A percentile compares a stretch with the other conserved stretches of the same genome.
phyloP scores from a whole-genome alignment of 1,140 invertebrate species.

The Melipona quadrifasciata region DNA sequence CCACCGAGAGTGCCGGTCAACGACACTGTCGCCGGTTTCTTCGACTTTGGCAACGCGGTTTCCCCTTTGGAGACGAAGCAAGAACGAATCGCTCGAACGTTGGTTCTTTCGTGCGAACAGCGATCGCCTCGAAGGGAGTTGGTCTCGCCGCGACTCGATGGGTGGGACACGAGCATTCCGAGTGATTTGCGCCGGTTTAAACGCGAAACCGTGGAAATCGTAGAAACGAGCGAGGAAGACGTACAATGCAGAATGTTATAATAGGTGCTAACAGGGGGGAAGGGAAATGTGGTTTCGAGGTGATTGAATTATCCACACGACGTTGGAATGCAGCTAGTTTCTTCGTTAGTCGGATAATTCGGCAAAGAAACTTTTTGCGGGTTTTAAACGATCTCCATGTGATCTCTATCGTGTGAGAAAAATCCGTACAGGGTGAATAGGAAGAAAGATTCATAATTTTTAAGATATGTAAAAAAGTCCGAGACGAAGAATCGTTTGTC shows the following conservation, averaged over 20 bases:
- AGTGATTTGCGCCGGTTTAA: not conserved
- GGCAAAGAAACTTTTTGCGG: not conserved
- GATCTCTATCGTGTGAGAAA: too few species aligned
- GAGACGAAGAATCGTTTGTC: too few species aligned
- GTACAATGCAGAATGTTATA: not conserved
- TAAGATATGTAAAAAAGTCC: too few species aligned
- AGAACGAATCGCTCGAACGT: conserved; percentile 17
- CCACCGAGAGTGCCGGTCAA: conserved; percentile 52
- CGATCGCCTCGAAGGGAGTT: not conserved
- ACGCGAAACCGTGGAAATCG: not conserved
- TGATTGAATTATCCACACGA: not conserved
- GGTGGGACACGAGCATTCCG: not conserved
- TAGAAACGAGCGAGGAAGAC: not conserved
- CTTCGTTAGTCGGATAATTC: not conserved
- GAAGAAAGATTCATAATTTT: too few species aligned
- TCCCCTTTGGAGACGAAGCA: not conserved
- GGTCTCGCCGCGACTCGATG: not conserved
- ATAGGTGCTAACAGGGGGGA: not conserved
- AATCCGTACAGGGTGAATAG: too few species aligned
- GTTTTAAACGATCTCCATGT: not conserved
- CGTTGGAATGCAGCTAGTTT: not conserved
- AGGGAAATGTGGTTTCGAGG: not conserved
- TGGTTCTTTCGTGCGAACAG: conserved; percentile 12
- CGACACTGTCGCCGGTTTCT: conserved; percentile 29
- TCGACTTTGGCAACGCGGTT: not conserved